Percentiles rank a stretch among this genome's conserved stretches.
Conservation (phyloP, 2,113 vertebrate species). For the Cavia porcellus region DNA sequence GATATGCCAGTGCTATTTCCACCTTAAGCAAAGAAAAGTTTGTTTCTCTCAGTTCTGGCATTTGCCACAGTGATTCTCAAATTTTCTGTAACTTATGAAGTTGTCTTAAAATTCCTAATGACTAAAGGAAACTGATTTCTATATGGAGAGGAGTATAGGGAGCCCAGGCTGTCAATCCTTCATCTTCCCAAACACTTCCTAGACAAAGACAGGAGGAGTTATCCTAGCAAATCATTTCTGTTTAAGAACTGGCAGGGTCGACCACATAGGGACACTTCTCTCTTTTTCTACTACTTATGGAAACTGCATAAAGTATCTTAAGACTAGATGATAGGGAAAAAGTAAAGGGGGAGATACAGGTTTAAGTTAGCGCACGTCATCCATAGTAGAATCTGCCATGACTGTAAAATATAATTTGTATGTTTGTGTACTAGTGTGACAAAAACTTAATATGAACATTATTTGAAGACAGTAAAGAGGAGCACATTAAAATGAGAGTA, state of each 20-base stretch:
- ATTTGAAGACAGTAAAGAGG: neutral
- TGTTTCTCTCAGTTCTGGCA: neutral
- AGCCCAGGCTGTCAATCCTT: neutral
- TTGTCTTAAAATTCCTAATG: neutral
- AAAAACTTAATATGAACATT: neutral
- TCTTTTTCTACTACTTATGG: neutral
- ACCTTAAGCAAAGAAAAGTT: neutral
- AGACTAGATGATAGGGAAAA: neutral
- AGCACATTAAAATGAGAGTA: neutral
- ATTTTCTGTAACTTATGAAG: neutral
- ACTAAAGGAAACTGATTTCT: neutral
- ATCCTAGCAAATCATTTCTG: neutral
- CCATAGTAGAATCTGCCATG: neutral
- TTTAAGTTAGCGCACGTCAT: neutral
- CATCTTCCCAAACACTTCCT: neutral
- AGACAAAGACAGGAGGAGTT: neutral
- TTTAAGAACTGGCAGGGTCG: neutral
- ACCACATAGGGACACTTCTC: neutral
- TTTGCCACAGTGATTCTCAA: neutral
- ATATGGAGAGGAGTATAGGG: neutral
- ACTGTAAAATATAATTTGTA: neutral
- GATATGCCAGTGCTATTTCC: neutral
- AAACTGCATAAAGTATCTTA: neutral
- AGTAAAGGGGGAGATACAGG: neutral
- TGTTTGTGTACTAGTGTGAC: neutral